Evolutionary conservation across 2,888 invertebrate species (phyloP), one percentile per base, ranked within the genome.

Genomic region (Deilephila elpenor): DNA sequence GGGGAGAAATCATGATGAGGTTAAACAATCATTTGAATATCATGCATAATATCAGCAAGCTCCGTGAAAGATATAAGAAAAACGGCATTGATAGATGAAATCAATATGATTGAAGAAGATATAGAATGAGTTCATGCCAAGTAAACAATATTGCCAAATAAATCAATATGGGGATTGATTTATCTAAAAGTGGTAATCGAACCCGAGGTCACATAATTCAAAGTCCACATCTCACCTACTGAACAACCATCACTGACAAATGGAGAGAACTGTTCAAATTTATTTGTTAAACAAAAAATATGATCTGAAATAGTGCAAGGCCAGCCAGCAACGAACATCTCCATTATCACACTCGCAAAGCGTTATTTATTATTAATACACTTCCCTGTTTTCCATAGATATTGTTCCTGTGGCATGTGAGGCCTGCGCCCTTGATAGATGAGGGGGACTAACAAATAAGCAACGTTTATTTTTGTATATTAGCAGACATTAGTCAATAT

Each of bases 401-500:
- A 60, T 60, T 60, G 60, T 60, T 32, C 60, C 56, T 60, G 14
- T 29, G 29, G 60, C 29, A 60, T 32, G 60, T 60, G 29, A 25
- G 60, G 60, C 29, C 60, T 29, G 29, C 29, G 29, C 60, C 29
- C 29, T 29, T 17, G 60, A 60, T 60, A 11, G 17, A 29, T 32
- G 17, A 25, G 29, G 17, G 25, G 29, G 17, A 61, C 60, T 53
- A 53, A 70, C 70, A 29, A 19, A 70, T 53, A 53, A 20, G 20
- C 25, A n/a, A 34, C 19, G 37, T 44, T 71, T 71, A 60, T 71
- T 60, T 71, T 71, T 44, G 71, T 60, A 79, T 77, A 77, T 77
- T 74, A 79, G 70, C 25, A 56, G 56, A 7, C n/a, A 62, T 14
- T 59, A 71, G 62, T 71, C 59, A 76, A 77, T 76, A 75, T 74